phyloP scores from a whole-genome alignment of 2,888 invertebrate genomes.

The Brenthis daphne region DNA sequence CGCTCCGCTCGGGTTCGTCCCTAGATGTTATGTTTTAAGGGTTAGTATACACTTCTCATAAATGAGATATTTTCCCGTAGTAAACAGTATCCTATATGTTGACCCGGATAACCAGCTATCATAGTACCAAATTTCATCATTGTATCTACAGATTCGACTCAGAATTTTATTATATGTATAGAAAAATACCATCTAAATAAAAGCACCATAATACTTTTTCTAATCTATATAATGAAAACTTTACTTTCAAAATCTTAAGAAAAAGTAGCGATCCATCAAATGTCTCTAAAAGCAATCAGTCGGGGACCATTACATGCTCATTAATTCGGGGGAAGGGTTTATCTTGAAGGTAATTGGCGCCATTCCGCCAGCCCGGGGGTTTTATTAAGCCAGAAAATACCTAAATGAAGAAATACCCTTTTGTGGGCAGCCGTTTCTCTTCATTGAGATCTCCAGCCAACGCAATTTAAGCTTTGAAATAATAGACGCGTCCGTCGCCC shows the following conservation, averaged over 20 bases:
- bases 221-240: not conserved
- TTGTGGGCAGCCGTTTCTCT: conserved; percentile 26
- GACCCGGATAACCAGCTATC: no score
- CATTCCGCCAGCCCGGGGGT: conserved; percentile 28
- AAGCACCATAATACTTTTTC: no score
- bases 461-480: conserved; percentile 24
- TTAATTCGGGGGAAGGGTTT: conserved; percentile 33
- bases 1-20: no score
- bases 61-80: no score
- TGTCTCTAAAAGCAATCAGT: conserved; percentile 24
- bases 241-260: not conserved
- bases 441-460: conserved; percentile 27
- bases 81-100: no score
- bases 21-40: no score
- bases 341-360: conserved; percentile 34
- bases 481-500: conserved; percentile 6
- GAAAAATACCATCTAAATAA: no score
- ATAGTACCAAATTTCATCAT: no score
- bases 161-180: no score
- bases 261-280: conserved; percentile 5
- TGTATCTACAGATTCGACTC: no score
- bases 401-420: conserved; percentile 35
- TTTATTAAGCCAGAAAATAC: conserved; percentile 31
- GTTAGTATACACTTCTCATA: no score
- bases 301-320: conserved; percentile 30